These are phyloP conservation scores for Philaethria dido DNA, from an alignment of 2,888 invertebrate genomes.

Conservation along the genomic window DNA sequence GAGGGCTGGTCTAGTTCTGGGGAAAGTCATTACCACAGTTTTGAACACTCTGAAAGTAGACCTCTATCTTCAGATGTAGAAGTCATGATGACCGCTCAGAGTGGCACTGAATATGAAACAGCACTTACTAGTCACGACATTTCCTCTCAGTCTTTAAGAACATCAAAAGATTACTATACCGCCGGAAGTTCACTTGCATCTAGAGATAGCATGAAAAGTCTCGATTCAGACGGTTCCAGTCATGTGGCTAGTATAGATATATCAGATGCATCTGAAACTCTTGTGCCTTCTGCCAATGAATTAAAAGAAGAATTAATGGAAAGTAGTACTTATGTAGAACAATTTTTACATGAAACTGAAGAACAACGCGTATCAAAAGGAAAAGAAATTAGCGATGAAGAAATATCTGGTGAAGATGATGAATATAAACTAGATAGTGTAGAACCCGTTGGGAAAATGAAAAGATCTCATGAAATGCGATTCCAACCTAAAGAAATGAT, in stretches of 20 bases:
- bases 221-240: slow-evolving; percentile 95
- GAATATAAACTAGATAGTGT: slow-evolving; percentile 75
- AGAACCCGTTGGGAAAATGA: slow-evolving; percentile 90
- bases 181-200: slow-evolving; percentile 95
- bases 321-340: slow-evolving; percentile 84
- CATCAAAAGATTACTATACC: slow-evolving; percentile 93
- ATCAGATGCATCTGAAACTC: slow-evolving; percentile 96
- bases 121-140: slow-evolving; percentile 91
- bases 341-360: slow-evolving; percentile 74
- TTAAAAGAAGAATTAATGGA: slow-evolving; percentile 89
- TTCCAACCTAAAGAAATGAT: slow-evolving; percentile 87
- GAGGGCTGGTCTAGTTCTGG: slow-evolving; percentile 94
- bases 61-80: slow-evolving; percentile 95
- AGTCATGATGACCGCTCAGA: slow-evolving; percentile 88
- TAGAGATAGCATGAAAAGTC: slow-evolving; percentile 94
- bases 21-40: slow-evolving; percentile 94
- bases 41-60: slow-evolving; percentile 91
- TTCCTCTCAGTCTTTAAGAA: slow-evolving; percentile 88
- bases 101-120: slow-evolving; percentile 94
- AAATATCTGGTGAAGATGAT: slow-evolving; percentile 83
- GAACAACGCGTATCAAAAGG: slow-evolving; percentile 62
- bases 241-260: slow-evolving; percentile 95
- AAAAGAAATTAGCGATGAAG: slow-evolving; percentile 79
- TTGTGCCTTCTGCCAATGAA: slow-evolving; percentile 95
- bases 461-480: slow-evolving; percentile 95